Evolutionary conservation across 2,888 invertebrate genomes (phyloP).

Genomic region (Nemurella pictetii): DNA sequence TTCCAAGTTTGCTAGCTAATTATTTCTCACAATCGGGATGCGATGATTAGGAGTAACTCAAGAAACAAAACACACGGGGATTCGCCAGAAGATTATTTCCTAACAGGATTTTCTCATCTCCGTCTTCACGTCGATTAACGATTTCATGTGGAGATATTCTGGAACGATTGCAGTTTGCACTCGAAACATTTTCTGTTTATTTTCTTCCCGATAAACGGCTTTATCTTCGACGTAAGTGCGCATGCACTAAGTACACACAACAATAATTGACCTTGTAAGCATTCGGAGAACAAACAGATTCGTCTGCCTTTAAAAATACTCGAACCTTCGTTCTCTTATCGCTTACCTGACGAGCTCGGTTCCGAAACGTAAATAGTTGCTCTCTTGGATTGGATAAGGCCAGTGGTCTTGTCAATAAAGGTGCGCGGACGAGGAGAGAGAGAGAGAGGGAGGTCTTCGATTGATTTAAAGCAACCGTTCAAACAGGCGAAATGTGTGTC

Average conservation of each 20-base stretch:
- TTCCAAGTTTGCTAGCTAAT: too few species aligned
- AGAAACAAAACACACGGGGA: too few species aligned
- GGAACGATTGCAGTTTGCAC: too few species aligned
- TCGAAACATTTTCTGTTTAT: too few species aligned
- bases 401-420: neutral
- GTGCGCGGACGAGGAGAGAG: neutral
- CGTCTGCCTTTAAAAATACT: neutral
- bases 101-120: too few species aligned
- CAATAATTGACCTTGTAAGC: neutral
- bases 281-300: neutral
- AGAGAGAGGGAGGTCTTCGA: neutral
- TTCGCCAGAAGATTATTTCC: too few species aligned
- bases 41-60: too few species aligned
- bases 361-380: neutral
- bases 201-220: too few species aligned
- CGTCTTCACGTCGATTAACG: too few species aligned
- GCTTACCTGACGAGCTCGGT: neutral
- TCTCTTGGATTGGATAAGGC: neutral
- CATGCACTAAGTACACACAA: neutral
- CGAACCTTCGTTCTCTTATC: neutral
- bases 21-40: too few species aligned
- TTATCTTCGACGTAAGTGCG: too few species aligned
- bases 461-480: neutral
- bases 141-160: too few species aligned
- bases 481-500: neutral